Percentiles rank a stretch among this genome's conserved stretches.
phyloP scores from a whole-genome alignment of 2,797 vertebrate species.

The Mus caroli region DNA sequence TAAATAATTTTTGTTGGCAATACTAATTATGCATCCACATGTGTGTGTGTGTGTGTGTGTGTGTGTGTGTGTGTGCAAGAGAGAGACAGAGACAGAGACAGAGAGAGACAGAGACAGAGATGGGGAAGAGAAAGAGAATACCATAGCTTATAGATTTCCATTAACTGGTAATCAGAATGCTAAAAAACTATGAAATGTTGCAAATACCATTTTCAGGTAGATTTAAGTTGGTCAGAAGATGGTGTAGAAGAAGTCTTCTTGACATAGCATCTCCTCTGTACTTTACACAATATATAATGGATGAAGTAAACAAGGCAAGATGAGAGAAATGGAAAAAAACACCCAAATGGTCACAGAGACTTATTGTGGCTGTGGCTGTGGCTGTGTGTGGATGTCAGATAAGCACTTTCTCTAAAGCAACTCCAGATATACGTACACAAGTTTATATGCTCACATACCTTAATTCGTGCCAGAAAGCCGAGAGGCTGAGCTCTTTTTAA shows the following conservation, averaged over 20 bases:
- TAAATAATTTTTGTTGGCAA: neutral
- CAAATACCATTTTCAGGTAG: neutral
- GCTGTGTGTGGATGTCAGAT: too few species aligned
- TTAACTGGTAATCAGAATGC: neutral
- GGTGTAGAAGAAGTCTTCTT: neutral
- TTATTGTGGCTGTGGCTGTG: neutral
- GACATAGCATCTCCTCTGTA: neutral
- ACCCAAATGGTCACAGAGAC: neutral
- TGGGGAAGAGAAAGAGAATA: neutral
- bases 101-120: neutral
- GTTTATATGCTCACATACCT: neutral
- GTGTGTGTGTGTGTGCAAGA: too few species aligned
- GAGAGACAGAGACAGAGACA: too few species aligned
- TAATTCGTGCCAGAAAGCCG: neutral
- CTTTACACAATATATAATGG: neutral
- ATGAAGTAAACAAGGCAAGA: neutral
- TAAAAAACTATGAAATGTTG: neutral
- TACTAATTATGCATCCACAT: neutral
- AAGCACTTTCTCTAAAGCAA: neutral
- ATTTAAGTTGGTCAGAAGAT: neutral
- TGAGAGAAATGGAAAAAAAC: neutral
- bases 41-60: too few species aligned
- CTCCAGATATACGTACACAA: neutral
- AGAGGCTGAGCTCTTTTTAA: rapidly evolving
- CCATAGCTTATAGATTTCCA: neutral